Percentiles rank a stretch among this genome's conserved stretches.
phyloP scores from a whole-genome alignment of 1,140 invertebrate genomes.

The Drosophila asahinai region DNA sequence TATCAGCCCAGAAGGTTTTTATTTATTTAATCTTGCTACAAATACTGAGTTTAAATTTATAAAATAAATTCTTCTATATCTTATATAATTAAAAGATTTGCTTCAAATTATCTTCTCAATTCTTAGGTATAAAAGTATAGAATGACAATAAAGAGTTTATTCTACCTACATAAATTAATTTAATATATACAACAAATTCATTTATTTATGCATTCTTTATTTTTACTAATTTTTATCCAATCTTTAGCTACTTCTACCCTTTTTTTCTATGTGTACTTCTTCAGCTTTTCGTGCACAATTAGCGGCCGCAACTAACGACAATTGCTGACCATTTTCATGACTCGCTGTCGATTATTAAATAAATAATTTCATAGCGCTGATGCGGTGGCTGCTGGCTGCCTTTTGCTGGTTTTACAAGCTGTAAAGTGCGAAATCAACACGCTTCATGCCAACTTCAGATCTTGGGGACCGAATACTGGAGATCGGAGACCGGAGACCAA shows the following conservation, averaged over 20 bases:
- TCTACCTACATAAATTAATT: too few relatives aligned
- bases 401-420: conserved; percentile 76
- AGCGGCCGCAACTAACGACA: conserved; percentile 62
- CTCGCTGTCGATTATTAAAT: conserved; percentile 74
- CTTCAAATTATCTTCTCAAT: too few relatives aligned
- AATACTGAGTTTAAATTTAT: too few relatives aligned
- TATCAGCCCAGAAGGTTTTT: too few relatives aligned
- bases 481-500: background rate
- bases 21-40: too few relatives aligned
- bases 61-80: too few relatives aligned
- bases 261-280: background rate
- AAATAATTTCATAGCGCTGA: conserved; percentile 77
- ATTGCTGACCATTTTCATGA: conserved; percentile 73
- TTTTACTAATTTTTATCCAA: background rate
- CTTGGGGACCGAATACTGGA: conserved; percentile 13
- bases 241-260: too few relatives aligned
- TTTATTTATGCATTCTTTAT: background rate
- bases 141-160: background rate
- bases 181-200: background rate
- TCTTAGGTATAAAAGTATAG: background rate
- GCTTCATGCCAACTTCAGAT: conserved; percentile 77
- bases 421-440: conserved; percentile 83
- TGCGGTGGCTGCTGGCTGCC: conserved; percentile 23
- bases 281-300: conserved; percentile 75
- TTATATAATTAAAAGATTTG: too few relatives aligned